Conservation (phyloP, 2,113 vertebrate genomes). For the Prolemur simus region DNA sequence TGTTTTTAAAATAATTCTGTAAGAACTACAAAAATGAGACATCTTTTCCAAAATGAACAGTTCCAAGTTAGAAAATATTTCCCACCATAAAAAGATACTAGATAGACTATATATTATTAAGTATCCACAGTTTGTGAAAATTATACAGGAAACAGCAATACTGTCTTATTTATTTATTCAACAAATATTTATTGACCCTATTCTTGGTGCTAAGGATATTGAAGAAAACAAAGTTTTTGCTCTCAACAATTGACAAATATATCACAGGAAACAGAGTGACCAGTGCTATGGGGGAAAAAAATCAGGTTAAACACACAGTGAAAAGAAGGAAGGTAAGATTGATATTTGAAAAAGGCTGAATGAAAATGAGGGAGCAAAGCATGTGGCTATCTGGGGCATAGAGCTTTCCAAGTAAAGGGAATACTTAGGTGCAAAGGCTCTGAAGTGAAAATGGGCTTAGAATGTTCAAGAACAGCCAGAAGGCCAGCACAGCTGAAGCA, state of each 20-base stretch:
- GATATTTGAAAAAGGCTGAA: neutral
- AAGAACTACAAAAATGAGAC: constrained; percentile 9
- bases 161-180: neutral
- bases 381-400: fast-evolving
- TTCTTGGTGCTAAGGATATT: neutral
- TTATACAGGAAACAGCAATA: neutral
- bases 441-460: neutral
- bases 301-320: neutral
- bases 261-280: neutral
- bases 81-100: neutral
- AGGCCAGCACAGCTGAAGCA: neutral
- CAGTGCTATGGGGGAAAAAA: neutral
- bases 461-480: neutral
- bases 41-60: neutral
- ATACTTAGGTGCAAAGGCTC: neutral
- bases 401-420: neutral
- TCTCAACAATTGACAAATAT: neutral
- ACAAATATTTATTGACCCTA: neutral
- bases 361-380: neutral
- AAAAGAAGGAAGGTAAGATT: neutral
- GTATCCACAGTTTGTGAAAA: neutral
- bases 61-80: constrained; percentile 23
- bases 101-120: neutral
- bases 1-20: constrained; percentile 26
- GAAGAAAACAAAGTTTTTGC: neutral